Conservation (phyloP, 2,797 vertebrate species). For the Trachops cirrhosus region DNA sequence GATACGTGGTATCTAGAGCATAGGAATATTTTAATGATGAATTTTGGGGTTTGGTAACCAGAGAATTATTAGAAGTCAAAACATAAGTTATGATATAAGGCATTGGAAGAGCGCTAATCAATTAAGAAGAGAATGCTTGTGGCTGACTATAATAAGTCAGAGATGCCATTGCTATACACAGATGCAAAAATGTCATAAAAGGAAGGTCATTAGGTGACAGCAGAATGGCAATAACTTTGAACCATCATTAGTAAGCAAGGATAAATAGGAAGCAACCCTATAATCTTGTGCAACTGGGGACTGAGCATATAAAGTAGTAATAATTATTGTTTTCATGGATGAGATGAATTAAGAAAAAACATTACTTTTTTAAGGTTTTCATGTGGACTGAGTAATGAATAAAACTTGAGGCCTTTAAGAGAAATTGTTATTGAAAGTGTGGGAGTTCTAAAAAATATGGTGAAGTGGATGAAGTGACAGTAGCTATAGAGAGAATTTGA, state of each 20-base stretch:
- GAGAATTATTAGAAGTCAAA: neutral
- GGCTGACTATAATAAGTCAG: neutral
- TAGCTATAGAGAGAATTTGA: neutral
- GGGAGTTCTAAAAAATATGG: neutral
- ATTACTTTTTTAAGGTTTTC: neutral
- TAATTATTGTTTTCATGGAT: neutral
- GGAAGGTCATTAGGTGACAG: neutral
- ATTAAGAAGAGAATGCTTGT: neutral
- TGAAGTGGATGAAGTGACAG: neutral
- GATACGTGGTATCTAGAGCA: neutral
- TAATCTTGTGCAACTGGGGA: neutral
- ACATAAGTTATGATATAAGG: neutral
- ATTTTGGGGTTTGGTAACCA: neutral
- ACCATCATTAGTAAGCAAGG: neutral
- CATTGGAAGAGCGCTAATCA: neutral
- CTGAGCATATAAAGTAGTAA: neutral
- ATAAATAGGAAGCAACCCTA: neutral
- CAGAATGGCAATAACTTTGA: neutral
- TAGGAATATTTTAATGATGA: neutral
- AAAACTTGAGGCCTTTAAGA: neutral
- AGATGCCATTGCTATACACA: neutral
- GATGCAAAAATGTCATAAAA: neutral
- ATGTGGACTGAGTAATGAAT: neutral
- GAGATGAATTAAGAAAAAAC: neutral
- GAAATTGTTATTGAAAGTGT: neutral